phyloP scores from a whole-genome alignment of 2,888 invertebrate species.

The Dilophus febrilis region DNA sequence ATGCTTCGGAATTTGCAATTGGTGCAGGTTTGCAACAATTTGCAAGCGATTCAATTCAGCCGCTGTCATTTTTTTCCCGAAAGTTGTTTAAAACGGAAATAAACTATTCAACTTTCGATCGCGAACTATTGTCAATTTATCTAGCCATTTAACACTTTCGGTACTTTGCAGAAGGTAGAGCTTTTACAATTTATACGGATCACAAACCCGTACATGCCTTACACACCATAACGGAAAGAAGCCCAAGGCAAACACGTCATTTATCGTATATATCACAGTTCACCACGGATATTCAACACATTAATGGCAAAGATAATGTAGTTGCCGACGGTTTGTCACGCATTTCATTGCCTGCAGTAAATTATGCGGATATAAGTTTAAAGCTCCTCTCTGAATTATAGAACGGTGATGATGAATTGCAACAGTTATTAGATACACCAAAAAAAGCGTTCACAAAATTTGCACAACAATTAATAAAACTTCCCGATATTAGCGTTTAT shows the following conservation, averaged over 20 bases:
- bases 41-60: constrained; percentile 15
- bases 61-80: constrained; percentile 21
- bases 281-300: constrained; percentile 7
- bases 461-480: too few species aligned
- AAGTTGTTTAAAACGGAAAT: constrained; percentile 17
- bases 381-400: too few species aligned
- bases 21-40: constrained; percentile 23
- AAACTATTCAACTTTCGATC: constrained; percentile 21
- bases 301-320: constrained; percentile 10
- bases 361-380: too few species aligned
- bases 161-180: constrained; percentile 21
- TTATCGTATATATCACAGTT: constrained; percentile 17
- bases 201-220: constrained; percentile 21
- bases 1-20: constrained; percentile 21
- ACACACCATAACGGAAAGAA: constrained; percentile 13
- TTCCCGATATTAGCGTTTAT: too few species aligned
- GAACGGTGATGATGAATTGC: too few species aligned
- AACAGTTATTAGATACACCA: too few species aligned
- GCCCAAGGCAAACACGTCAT: constrained; percentile 21
- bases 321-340: constrained; percentile 6
- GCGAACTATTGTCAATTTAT: constrained; percentile 24
- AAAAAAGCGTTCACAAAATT: too few species aligned
- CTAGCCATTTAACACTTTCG: constrained; percentile 20
- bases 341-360: too few species aligned
- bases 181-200: constrained; percentile 18